A percentile compares a stretch with the other conserved stretches of the same genome.
These are phyloP conservation scores for Dasyurus viverrinus DNA, from an alignment of 2,113 vertebrate genomes.

Conservation along the genomic window DNA sequence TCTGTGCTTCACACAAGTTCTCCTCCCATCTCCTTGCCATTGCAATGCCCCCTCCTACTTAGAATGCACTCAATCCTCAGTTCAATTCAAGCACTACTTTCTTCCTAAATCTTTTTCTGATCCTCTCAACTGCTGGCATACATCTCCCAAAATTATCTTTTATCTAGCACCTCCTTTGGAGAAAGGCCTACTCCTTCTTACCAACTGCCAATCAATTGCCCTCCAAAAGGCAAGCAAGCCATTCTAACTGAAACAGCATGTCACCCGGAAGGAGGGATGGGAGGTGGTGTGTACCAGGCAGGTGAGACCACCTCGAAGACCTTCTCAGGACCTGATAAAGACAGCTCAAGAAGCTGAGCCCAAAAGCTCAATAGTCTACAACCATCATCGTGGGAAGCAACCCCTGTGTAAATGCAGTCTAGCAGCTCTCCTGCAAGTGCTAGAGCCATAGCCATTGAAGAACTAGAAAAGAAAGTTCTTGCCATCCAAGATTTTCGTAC, in stretches of 20 bases:
- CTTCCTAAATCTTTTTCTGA: background rate
- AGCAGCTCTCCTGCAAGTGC: background rate
- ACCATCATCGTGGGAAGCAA: background rate
- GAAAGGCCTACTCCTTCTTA: background rate
- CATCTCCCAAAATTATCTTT: background rate
- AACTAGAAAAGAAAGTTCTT: background rate
- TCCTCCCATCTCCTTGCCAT: background rate
- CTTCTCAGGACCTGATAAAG: background rate
- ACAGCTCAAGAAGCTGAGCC: background rate
- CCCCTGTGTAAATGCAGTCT: background rate
- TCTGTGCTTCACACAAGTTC: background rate
- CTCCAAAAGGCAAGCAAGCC: background rate
- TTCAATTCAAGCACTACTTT: background rate
- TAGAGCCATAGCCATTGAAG: background rate
- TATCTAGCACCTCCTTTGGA: background rate
- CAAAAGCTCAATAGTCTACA: background rate
- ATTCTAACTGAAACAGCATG: background rate
- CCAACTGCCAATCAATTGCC: background rate
- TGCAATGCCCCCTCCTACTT: background rate
- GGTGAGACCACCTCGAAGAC: background rate
- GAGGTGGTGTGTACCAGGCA: background rate
- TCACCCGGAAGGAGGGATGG: background rate
- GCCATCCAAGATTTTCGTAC: background rate
- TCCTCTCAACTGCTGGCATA: too few relatives aligned
- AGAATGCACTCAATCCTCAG: background rate